phyloP scores from a whole-genome alignment of 2,797 vertebrate genomes.

The Acanthis flammea region DNA sequence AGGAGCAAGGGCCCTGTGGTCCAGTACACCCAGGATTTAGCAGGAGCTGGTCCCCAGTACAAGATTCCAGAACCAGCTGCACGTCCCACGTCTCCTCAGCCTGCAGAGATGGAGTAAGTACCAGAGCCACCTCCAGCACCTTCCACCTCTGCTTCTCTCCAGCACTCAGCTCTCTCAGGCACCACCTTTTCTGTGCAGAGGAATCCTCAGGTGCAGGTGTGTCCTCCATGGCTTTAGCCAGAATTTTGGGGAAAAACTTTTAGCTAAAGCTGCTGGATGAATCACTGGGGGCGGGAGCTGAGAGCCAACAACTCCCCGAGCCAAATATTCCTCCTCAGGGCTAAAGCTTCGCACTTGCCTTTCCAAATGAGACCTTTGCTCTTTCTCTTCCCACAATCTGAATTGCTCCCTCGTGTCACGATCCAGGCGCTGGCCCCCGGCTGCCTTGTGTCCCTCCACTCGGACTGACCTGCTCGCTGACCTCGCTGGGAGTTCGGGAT shows the following conservation, averaged over 20 bases:
- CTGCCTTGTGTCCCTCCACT: neutral
- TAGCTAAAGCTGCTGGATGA: neutral
- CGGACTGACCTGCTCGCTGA: constrained; percentile 8
- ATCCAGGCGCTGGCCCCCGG: constrained; percentile 41
- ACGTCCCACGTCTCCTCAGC: neutral
- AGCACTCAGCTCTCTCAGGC: neutral
- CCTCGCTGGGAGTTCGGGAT: neutral
- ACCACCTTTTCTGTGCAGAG: neutral
- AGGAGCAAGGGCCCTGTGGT: constrained; percentile 95
- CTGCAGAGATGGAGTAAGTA: constrained; percentile 77
- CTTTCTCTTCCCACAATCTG: neutral
- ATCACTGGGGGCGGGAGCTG: neutral
- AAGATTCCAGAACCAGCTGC: constrained; percentile 35
- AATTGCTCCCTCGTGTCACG: constrained; percentile 58
- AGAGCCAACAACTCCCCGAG: neutral
- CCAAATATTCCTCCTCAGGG: neutral
- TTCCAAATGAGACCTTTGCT: neutral
- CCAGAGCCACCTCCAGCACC: neutral
- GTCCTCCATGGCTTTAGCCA: neutral
- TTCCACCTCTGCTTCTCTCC: neutral
- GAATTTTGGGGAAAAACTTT: neutral
- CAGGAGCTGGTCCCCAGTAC: constrained; percentile 69
- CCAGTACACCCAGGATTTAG: constrained; percentile 89
- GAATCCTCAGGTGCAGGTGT: neutral
- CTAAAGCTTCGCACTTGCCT: neutral